Percentiles rank a stretch among this genome's conserved stretches.
phyloP scores from a whole-genome alignment of 2,797 vertebrate genomes.

The Chromobotia macracanthus region DNA sequence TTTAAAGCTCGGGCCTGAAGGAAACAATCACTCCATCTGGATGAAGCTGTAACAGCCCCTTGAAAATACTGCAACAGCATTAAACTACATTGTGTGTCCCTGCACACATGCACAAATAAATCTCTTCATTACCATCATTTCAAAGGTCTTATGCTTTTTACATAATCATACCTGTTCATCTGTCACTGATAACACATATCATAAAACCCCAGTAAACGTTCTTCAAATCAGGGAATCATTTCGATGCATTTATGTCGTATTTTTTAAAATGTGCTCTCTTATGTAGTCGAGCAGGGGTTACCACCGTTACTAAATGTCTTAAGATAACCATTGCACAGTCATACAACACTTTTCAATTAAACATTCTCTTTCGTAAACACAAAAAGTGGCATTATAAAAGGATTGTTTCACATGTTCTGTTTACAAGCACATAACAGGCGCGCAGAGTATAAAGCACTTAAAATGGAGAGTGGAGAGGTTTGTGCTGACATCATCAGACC shows the following conservation, averaged over 20 bases:
- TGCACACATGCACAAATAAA: slow-evolving; percentile 28
- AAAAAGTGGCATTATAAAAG: slow-evolving; percentile 1
- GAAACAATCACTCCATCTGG: slow-evolving; percentile 67
- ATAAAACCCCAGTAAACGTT: neutral
- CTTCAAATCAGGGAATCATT: neutral
- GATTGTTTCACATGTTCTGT: neutral
- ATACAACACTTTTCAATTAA: too few species aligned
- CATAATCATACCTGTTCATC: neutral
- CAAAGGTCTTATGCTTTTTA: neutral
- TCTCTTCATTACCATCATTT: neutral
- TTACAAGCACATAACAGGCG: neutral
- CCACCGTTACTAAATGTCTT: slow-evolving; percentile 1
- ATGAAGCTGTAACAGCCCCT: slow-evolving; percentile 50
- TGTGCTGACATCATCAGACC: slow-evolving; percentile 37
- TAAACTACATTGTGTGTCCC: slow-evolving; percentile 26
- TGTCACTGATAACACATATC: neutral
- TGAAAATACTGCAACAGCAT: slow-evolving; percentile 38
- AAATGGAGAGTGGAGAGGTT: slow-evolving; percentile 26
- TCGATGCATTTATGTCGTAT: neutral
- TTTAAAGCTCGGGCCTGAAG: slow-evolving; percentile 71
- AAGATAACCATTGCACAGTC: too few species aligned
- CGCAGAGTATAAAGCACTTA: neutral
- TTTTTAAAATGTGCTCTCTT: neutral
- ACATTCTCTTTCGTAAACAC: too few species aligned
- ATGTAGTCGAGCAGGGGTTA: neutral